Evolutionary conservation across 2,113 vertebrate genomes (phyloP).

Genomic region (Malurus alboscapulatus): DNA sequence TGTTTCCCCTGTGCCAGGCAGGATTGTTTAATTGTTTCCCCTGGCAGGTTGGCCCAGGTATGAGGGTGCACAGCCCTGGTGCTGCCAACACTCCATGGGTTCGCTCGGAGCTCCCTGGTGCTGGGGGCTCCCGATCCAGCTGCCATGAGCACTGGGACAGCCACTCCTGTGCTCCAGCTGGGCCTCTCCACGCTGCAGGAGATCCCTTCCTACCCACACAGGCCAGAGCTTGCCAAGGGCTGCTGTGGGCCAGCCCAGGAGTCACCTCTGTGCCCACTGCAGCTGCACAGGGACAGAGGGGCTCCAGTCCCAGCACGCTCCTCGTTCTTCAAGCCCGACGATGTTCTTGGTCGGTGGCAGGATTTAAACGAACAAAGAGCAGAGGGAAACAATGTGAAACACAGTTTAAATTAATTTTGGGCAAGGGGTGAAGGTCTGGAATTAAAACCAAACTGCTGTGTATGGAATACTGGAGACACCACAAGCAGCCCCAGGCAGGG

Average conservation of each 20-base stretch:
- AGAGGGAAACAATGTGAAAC: background rate
- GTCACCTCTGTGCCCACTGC: background rate
- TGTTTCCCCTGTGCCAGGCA: no score
- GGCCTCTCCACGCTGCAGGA: background rate
- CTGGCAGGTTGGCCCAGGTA: background rate
- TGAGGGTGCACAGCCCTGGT: background rate
- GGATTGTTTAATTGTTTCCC: background rate
- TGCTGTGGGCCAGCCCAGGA: background rate
- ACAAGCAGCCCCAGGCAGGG: background rate
- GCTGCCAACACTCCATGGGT: rapidly evolving
- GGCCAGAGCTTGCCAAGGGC: background rate
- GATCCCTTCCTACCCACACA: background rate
- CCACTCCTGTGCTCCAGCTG: background rate
- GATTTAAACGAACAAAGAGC: background rate
- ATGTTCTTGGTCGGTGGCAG: background rate
- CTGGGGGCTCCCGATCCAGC: background rate
- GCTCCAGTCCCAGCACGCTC: background rate
- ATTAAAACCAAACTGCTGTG: background rate
- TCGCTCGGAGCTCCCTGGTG: background rate
- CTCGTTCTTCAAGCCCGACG: background rate
- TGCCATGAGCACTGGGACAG: background rate
- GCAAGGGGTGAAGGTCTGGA: background rate
- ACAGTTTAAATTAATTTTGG: background rate
- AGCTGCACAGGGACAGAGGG: background rate
- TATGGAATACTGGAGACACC: background rate